Percentiles rank a stretch among this genome's conserved stretches.
These are phyloP conservation scores for Enteromius viviparus DNA, from an alignment of 2,797 vertebrate genomes.

Conservation along the genomic window DNA sequence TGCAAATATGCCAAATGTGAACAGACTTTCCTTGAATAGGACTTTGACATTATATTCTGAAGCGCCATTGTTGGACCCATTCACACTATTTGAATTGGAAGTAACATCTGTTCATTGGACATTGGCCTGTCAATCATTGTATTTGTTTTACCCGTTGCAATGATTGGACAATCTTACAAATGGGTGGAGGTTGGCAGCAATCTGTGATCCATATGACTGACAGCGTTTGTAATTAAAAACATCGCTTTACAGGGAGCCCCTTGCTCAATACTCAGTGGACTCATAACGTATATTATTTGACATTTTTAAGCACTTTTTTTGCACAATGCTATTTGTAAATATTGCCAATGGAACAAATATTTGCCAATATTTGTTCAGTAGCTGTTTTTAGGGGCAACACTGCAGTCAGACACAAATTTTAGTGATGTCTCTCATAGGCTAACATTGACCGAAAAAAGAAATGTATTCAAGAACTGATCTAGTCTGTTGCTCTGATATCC, in stretches of 20 bases:
- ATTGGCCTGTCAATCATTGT: conserved; percentile 5
- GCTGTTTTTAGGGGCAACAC: background rate
- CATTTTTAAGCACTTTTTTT: background rate
- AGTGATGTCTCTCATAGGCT: background rate
- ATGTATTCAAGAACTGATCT: background rate
- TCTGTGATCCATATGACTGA: background rate
- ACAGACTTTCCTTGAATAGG: background rate
- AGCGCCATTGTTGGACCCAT: background rate
- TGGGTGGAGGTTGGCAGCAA: background rate
- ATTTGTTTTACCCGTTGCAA: background rate
- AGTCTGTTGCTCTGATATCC: background rate
- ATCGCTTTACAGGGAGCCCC: background rate
- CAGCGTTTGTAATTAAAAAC: background rate
- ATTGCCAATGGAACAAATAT: too few relatives aligned
- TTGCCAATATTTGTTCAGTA: background rate
- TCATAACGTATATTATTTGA: background rate
- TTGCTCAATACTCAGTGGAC: background rate
- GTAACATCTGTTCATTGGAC: background rate
- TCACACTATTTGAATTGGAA: conserved; percentile 1
- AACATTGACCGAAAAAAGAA: background rate
- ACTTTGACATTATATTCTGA: background rate
- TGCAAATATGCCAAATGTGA: background rate
- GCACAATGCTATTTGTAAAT: background rate
- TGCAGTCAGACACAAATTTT: background rate
- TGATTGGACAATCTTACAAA: background rate